Conservation (phyloP, 2,797 vertebrate species). For the Gymnothorax reevesii region DNA sequence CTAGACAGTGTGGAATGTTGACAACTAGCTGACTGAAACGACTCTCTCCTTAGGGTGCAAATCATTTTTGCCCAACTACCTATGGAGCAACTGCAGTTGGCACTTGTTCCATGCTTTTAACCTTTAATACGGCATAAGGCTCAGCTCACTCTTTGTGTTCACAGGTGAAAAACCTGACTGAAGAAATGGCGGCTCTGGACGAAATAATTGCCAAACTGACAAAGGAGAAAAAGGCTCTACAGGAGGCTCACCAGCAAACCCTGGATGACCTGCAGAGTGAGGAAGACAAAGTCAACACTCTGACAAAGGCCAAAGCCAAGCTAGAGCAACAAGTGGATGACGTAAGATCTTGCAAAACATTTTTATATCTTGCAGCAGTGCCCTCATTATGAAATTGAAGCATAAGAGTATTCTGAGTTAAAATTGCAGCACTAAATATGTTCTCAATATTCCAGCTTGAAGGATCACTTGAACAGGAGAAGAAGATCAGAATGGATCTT, state of each 20-base stretch:
- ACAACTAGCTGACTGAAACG: not conserved
- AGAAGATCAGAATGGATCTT: slow-evolving; percentile 82
- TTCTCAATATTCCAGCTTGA: slow-evolving; percentile 46
- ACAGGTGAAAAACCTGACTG: slow-evolving; percentile 78
- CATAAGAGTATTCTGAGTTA: not conserved
- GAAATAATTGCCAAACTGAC: slow-evolving; percentile 79
- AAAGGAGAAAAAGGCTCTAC: slow-evolving; percentile 83
- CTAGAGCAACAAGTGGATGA: slow-evolving; percentile 78
- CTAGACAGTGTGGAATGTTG: not conserved
- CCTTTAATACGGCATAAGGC: not conserved
- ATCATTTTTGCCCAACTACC: not conserved
- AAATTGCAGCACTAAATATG: not conserved
- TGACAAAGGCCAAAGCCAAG: slow-evolving; percentile 78
- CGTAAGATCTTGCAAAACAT: slow-evolving; percentile 51
- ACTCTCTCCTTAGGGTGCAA: not conserved
- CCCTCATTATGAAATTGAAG: not conserved
- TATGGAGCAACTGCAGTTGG: not conserved
- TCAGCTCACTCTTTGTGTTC: not conserved
- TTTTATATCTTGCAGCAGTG: not conserved
- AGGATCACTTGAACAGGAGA: slow-evolving; percentile 77
- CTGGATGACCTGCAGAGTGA: slow-evolving; percentile 79
- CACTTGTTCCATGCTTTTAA: not conserved
- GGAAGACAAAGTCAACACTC: slow-evolving; percentile 80
- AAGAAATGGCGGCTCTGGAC: slow-evolving; percentile 78
- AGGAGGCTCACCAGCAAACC: slow-evolving; percentile 80